A percentile compares a stretch with the other conserved stretches of the same genome.
phyloP scores from a whole-genome alignment of 2,797 vertebrate genomes.

The Adelosebastes latens region DNA sequence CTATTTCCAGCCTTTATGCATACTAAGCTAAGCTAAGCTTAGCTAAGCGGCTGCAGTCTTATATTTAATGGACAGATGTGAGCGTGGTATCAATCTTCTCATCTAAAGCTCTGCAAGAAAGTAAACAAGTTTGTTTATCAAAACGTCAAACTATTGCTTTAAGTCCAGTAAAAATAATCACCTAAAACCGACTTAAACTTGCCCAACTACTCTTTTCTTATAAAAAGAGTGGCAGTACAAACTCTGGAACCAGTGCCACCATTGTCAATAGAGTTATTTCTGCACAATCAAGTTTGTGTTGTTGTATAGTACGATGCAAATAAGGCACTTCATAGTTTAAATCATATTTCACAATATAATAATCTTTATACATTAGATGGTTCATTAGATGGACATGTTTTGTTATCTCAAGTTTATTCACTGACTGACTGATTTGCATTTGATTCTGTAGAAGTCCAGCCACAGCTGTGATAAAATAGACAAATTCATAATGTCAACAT shows the following conservation, averaged over 20 bases:
- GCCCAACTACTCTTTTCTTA: not conserved
- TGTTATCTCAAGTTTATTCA: not conserved
- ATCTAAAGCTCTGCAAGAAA: fast-evolving
- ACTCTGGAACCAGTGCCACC: not conserved
- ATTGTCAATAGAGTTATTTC: not conserved
- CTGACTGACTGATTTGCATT: not conserved
- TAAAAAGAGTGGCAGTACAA: not conserved
- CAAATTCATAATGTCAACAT: not conserved
- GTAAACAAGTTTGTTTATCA: not conserved
- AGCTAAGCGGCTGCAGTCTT: not conserved
- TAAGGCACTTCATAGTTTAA: not conserved
- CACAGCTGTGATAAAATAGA: not conserved
- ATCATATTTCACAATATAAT: not conserved
- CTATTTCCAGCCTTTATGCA: not conserved
- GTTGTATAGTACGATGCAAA: not conserved
- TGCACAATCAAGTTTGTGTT: not conserved
- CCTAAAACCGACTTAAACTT: not conserved
- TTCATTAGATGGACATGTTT: not conserved
- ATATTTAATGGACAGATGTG: not conserved
- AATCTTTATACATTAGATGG: not conserved
- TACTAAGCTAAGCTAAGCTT: not conserved
- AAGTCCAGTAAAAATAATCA: not conserved
- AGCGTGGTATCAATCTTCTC: too few species aligned
- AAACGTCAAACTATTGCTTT: not conserved
- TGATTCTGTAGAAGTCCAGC: not conserved